A percentile compares a stretch with the other conserved stretches of the same genome.
Evolutionary conservation across 2,797 vertebrate genomes (phyloP).

Genomic region (Hoplostethus atlanticus): DNA sequence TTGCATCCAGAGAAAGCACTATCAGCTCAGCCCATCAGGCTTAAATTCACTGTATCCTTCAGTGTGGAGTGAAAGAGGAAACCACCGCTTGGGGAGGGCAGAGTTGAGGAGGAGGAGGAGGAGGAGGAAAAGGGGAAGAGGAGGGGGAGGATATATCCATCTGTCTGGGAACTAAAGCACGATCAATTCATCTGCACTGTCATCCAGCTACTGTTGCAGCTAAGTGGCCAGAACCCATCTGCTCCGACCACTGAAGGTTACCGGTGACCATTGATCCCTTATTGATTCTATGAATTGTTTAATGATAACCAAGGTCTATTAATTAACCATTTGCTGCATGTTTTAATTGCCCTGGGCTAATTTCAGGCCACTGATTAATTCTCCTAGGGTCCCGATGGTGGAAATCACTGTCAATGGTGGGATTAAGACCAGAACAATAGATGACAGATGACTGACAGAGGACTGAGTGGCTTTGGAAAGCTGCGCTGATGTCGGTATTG

Average conservation of each 20-base stretch:
- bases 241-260: constrained; percentile 68
- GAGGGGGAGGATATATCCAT: constrained; percentile 66
- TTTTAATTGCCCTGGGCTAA: constrained; percentile 81
- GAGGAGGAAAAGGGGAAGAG: background rate
- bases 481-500: constrained; percentile 68
- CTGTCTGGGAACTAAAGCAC: constrained; percentile 71
- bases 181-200: constrained; percentile 66
- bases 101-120: constrained; percentile 16
- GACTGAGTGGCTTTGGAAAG: constrained; percentile 80
- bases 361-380: constrained; percentile 76
- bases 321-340: constrained; percentile 76
- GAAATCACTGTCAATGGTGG: constrained; percentile 68
- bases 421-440: constrained; percentile 78
- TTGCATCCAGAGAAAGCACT: constrained; percentile 23
- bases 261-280: constrained; percentile 78
- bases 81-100: constrained; percentile 20
- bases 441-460: constrained; percentile 76
- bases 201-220: constrained; percentile 68
- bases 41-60: constrained; percentile 50
- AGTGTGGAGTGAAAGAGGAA: constrained; percentile 52
- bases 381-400: constrained; percentile 51
- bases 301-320: constrained; percentile 80
- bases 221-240: constrained; percentile 79
- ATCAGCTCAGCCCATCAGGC: background rate
- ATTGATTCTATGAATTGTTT: constrained; percentile 79